Percentiles rank a stretch among this genome's conserved stretches.
Conservation (phyloP, 2,113 vertebrate species). For the Vulpes vulpes region DNA sequence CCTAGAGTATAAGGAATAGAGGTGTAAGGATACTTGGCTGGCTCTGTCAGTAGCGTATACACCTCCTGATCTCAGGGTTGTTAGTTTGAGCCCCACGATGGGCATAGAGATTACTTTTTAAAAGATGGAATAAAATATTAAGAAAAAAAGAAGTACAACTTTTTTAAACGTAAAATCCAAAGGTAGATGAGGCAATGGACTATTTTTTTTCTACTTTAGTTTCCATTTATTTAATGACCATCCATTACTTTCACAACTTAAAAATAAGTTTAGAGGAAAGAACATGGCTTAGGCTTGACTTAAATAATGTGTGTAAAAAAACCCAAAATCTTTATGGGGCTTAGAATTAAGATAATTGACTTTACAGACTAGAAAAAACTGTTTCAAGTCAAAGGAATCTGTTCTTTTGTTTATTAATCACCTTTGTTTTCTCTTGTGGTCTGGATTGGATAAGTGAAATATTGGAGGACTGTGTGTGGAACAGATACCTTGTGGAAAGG, state of each 20-base stretch:
- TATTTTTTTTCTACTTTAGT: background rate
- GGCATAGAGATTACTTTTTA: background rate
- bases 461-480: background rate
- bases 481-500: background rate
- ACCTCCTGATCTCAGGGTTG: background rate
- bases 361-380: conserved; percentile 29
- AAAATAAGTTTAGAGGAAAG: conserved; percentile 42
- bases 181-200: background rate
- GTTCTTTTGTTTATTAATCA: background rate
- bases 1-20: background rate
- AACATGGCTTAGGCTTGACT: background rate
- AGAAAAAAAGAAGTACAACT: background rate
- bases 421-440: background rate
- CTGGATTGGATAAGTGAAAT: background rate
- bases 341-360: background rate
- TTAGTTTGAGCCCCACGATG: background rate
- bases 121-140: background rate
- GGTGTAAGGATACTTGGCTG: background rate
- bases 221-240: background rate
- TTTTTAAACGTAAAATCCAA: conserved; percentile 25
- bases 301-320: background rate
- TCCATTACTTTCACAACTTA: background rate
- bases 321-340: background rate
- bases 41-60: background rate
- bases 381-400: conserved; percentile 1